A percentile compares a stretch with the other conserved stretches of the same genome.
These are phyloP conservation scores for Arctocebus calabarensis DNA, from an alignment of 2,797 vertebrate genomes.

Conservation along the genomic window DNA sequence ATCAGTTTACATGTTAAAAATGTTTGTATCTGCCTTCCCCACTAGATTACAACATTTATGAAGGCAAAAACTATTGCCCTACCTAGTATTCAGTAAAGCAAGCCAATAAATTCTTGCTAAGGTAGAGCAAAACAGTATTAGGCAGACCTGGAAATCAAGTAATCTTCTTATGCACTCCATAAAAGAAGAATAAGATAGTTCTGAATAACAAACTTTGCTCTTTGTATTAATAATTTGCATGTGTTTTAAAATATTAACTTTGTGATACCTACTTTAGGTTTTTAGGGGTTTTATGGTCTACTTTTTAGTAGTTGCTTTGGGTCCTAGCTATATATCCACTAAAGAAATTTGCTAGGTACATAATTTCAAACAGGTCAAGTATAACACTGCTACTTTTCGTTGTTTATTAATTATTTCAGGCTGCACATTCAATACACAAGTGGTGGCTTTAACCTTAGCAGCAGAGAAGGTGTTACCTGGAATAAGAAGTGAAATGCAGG, in stretches of 20 bases:
- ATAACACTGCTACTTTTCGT: background rate
- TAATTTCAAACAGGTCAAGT: background rate
- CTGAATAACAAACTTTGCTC: background rate
- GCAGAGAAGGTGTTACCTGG: too few species aligned
- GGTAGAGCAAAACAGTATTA: background rate
- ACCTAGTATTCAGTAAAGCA: background rate
- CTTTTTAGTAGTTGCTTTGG: conserved; percentile 29
- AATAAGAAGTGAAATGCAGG: background rate
- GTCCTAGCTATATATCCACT: conserved; percentile 6
- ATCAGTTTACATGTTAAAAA: background rate
- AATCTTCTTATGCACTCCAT: background rate
- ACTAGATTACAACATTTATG: background rate
- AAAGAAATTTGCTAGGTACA: background rate
- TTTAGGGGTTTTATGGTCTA: background rate
- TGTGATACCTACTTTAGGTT: background rate
- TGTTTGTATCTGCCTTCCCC: background rate
- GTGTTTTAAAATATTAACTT: background rate
- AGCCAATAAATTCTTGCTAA: background rate
- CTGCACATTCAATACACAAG: background rate
- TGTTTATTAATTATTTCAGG: background rate
- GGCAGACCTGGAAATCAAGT: background rate
- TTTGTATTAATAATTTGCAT: background rate
- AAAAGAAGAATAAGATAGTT: background rate
- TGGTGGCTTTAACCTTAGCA: background rate
- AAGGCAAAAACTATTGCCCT: background rate